Conservation (phyloP, 1,140 invertebrate genomes). For the Akabosia matsudoensis region DNA sequence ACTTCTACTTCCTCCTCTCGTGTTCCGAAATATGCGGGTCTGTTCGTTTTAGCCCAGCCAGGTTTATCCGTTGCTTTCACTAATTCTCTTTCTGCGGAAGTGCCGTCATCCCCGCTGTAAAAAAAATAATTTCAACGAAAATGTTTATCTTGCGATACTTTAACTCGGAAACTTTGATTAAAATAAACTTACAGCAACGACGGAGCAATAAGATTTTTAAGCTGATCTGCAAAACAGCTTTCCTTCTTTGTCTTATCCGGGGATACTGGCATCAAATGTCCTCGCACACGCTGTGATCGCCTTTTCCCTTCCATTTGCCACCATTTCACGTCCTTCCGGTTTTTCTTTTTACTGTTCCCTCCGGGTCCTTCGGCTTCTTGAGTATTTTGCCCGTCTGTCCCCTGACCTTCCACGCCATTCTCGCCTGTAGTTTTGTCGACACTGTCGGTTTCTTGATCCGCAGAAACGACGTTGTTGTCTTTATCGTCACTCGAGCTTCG, state of each 20-base stretch:
- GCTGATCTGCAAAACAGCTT: constrained; percentile 61
- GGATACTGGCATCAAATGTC: constrained; percentile 38
- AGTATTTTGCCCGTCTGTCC: neutral
- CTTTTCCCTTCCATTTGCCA: constrained; percentile 67
- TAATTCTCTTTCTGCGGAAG: neutral
- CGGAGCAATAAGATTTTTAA: constrained; percentile 60
- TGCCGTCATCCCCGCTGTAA: constrained; percentile 2
- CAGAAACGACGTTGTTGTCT: neutral
- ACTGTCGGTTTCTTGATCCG: neutral
- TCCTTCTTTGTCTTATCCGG: constrained; percentile 44
- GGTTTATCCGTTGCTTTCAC: neutral
- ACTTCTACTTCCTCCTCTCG: constrained; percentile 64
- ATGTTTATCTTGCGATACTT: too few relatives aligned
- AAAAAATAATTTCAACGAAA: neutral
- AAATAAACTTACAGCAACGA: constrained; percentile 59
- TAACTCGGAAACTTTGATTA: too few relatives aligned
- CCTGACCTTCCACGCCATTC: neutral
- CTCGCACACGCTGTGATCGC: constrained; percentile 63
- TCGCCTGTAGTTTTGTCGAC: constrained; percentile 7
- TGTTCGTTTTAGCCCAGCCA: neutral
- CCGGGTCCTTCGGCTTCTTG: too few relatives aligned
- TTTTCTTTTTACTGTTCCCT: constrained; percentile 34
- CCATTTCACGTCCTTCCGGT: constrained; percentile 55
- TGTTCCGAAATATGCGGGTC: constrained; percentile 61
- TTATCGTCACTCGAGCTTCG: constrained; percentile 6